Evolutionary conservation across 2,113 vertebrate species (phyloP), one percentile per base, ranked within the genome.

Genomic region (Bubo bubo): DNA sequence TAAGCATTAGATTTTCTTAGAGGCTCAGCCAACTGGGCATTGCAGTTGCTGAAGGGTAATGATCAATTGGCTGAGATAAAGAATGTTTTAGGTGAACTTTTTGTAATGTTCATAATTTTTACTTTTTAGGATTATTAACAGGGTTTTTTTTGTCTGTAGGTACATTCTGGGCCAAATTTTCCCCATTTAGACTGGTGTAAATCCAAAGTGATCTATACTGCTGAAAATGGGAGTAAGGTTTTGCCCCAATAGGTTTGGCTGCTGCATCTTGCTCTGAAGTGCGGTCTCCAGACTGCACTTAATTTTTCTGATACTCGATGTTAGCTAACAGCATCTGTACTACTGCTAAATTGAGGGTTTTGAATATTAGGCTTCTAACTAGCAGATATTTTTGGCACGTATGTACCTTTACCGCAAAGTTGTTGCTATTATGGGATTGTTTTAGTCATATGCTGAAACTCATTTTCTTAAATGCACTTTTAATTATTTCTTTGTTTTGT

Each of bases 401-500:
- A 56, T 70, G 37, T 91, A 88, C 86, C 82, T 96, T 72, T 76
- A 90, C 86, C 68, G 1, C 94, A 96, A 89, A 95, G 75, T 92
- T 95, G 86, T 88, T 94, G 94, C 79, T 94, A 55, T 97, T 96
- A 96, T 93, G 85, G 88, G 95, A 62, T 79, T 97, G 91, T 96
- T 97, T 97, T 96, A 96, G 97, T 96, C 92, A 95, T 96, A 83
- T 24, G 59, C 82, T 97, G 50, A 86, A 93, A 66, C 28, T 95
- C 14, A 88, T 96, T 96, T 95, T 96, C 96, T 96, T 77, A 96
- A 97, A 96, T 82, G 49, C 68, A 45, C 66, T 97, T 97, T 96
- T 97, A 98, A 93, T 94, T 77, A 81, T 93, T 97, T 93, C 96
- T 98, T 96, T 96, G 91, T 97, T 72, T 98, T 98, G 95, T 97